Evolutionary conservation across 1,140 invertebrate species (phyloP), one percentile per base, ranked within the genome.

Genomic region (Temnothorax longispinosus): DNA sequence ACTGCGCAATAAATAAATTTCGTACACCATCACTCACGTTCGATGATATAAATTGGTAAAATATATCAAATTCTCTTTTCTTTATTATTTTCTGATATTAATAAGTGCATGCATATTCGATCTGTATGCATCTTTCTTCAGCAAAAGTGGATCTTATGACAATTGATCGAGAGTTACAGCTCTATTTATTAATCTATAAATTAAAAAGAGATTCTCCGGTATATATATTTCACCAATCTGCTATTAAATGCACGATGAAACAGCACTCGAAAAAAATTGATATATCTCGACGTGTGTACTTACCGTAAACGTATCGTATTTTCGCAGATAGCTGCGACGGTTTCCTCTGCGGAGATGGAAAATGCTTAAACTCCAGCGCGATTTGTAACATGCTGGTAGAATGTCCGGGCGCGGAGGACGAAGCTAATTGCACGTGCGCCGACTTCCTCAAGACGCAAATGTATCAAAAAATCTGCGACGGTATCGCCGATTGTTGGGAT

Each of bases 381-480:
- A 96, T 97, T 77, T 98, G 98, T 91, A 98, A 98, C 91, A 96
- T 97, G 92, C 93, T 98, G 5, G 95, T 97, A 8, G 98, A 98
- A 91, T 98, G 98, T 91, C 90, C 95, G 2, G 96, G 96, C 82
- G 97, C 97, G 0, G 97, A 97, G 86, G 98, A 98, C 91, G 98
- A 98, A 93, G 94, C 95, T 7, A 96, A 97, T 64, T 98, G 98
- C 92, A 96, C 96, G 10, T 98, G 98, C 92, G 97, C 97, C 7
- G 97, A 98, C 94, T 97, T 97, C 91, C 93, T 98, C 13, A 96
- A 96, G 80, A 96, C 97, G 13, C 97, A 98, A 88, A 96, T 96
- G 0, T 94, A 96, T 75, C 95, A 97, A 11, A 98, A 98, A 94
- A 97, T 98, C 75, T 98, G 98, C 91, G 98, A 98, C 92, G 97